Evolutionary conservation across 2,113 vertebrate genomes (phyloP).

Genomic region (Progne subis): DNA sequence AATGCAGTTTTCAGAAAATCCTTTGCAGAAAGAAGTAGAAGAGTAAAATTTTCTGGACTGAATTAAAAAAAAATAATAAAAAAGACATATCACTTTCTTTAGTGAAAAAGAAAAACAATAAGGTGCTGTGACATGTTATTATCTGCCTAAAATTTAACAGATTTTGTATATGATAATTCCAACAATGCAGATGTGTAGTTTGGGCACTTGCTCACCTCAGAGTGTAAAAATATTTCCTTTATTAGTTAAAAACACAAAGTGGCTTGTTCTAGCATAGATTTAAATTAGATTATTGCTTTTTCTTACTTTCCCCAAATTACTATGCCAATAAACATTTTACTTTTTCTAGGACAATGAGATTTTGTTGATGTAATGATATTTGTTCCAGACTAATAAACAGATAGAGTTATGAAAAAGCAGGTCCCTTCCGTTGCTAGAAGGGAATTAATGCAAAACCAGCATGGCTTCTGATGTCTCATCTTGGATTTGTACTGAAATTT

Average conservation of each 20-base stretch:
- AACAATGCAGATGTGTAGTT: neutral
- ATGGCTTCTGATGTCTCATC: neutral
- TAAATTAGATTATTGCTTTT: neutral
- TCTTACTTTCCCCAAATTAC: neutral
- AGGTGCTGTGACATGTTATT: neutral
- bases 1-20: neutral
- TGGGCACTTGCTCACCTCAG: neutral
- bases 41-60: neutral
- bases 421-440: neutral
- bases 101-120: neutral
- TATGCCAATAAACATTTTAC: neutral
- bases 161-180: neutral
- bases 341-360: neutral
- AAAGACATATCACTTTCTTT: neutral
- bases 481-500: neutral
- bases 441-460: too few relatives aligned
- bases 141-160: neutral
- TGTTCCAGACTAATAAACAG: neutral
- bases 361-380: neutral
- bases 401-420: neutral
- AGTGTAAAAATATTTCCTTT: neutral
- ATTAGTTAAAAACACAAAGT: neutral
- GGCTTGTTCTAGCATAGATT: neutral
- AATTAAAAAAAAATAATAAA: neutral
- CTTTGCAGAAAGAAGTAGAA: neutral